Evolutionary conservation across 2,888 invertebrate species (phyloP).

Genomic region (Lampropteryx suffumata): DNA sequence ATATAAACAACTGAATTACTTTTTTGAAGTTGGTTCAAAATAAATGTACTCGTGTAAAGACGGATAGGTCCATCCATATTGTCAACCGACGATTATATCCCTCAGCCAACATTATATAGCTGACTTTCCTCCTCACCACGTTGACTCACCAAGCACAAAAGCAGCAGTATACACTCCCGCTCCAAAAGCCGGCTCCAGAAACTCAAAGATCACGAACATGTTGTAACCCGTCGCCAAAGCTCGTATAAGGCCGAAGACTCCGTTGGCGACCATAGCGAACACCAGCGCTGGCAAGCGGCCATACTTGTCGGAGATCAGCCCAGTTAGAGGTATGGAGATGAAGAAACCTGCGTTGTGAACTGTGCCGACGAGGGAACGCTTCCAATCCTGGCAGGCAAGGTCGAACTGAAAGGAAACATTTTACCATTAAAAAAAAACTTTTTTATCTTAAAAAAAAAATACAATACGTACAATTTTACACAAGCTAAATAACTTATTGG

Average conservation of each 20-base stretch:
- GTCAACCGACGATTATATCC: too few species aligned
- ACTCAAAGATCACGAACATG: conserved; percentile 83
- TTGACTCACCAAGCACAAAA: conserved; percentile 82
- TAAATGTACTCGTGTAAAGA: too few species aligned
- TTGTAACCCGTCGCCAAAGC: conserved; percentile 82
- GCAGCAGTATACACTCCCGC: conserved; percentile 83
- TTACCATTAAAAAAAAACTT: too few species aligned
- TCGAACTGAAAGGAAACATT: conserved; percentile 79
- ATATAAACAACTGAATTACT: too few species aligned
- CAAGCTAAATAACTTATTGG: too few species aligned
- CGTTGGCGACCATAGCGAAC: conserved; percentile 78
- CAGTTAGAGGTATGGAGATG: conserved; percentile 87
- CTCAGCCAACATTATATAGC: too few species aligned
- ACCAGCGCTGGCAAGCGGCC: conserved; percentile 85
- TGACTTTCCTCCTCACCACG: too few species aligned
- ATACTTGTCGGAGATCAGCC: conserved; percentile 87
- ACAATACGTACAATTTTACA: too few species aligned
- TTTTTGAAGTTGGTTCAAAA: too few species aligned
- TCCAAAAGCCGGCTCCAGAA: conserved; percentile 82
- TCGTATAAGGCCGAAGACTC: conserved; percentile 81
- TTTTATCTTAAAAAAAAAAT: too few species aligned
- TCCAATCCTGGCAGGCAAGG: conserved; percentile 88
- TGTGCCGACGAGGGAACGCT: conserved; percentile 88
- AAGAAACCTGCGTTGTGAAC: conserved; percentile 89
- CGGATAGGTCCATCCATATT: too few species aligned